These are phyloP conservation scores for Centrocercus urophasianus DNA, from an alignment of 2,113 vertebrate species.

Conservation along the genomic window DNA sequence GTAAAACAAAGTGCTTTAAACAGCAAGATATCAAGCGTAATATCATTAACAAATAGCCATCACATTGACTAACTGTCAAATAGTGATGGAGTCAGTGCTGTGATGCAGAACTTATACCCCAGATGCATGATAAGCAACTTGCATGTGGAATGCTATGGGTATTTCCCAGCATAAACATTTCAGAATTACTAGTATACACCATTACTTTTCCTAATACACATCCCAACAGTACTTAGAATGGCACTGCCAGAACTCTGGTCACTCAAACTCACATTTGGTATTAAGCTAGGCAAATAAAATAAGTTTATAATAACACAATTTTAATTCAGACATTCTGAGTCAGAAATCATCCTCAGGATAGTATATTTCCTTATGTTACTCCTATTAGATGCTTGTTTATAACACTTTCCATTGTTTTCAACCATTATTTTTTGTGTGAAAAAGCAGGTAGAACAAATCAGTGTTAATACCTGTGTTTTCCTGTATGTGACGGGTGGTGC, in stretches of 20 bases:
- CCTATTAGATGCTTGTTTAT: neutral
- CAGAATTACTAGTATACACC: neutral
- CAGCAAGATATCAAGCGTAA: conserved; percentile 67
- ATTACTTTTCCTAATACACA: neutral
- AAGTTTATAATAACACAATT: neutral
- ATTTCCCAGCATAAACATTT: neutral
- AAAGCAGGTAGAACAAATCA: neutral
- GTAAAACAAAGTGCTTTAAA: conserved; percentile 69
- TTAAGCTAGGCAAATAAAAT: neutral
- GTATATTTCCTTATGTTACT: neutral
- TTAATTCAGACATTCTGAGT: neutral
- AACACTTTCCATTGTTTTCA: neutral
- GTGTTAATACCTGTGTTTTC: neutral
- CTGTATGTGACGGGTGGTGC: neutral
- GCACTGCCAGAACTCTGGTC: neutral
- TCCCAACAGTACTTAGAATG: neutral
- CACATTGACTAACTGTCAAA: conserved; percentile 19
- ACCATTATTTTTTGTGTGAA: neutral
- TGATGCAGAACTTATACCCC: conserved; percentile 62
- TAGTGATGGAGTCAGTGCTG: conserved; percentile 27
- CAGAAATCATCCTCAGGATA: neutral
- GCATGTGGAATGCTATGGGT: conserved; percentile 73
- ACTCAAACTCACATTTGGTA: neutral
- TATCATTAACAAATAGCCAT: conserved; percentile 49
- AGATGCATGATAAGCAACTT: conserved; percentile 80